A percentile compares a stretch with the other conserved stretches of the same genome.
These are phyloP conservation scores for Kuschelorhynchus macadamiae DNA, from an alignment of 2,888 invertebrate genomes.

Conservation along the genomic window DNA sequence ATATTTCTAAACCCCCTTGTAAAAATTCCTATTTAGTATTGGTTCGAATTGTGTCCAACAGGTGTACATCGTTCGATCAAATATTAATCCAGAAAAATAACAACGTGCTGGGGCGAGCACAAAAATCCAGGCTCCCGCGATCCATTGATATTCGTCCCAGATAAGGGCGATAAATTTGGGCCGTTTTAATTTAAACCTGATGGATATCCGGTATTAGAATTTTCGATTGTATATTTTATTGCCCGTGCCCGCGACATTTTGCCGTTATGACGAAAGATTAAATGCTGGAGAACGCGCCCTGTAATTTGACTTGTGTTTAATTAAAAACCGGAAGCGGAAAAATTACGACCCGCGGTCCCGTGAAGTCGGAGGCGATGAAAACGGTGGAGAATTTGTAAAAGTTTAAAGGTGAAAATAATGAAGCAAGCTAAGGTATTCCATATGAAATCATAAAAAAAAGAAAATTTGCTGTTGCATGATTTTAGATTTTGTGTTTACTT, in stretches of 20 bases:
- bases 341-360: too few species aligned
- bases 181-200: constrained; percentile 52
- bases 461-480: too few species aligned
- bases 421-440: too few species aligned
- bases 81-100: constrained; percentile 29
- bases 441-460: too few species aligned
- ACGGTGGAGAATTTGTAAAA: too few species aligned
- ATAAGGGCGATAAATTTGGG: constrained; percentile 49
- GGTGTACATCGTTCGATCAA: constrained; percentile 19
- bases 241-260: constrained; percentile 27
- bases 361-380: too few species aligned
- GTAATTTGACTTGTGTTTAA: constrained; percentile 39
- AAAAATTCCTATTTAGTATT: too few species aligned
- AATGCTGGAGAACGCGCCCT: constrained; percentile 19
- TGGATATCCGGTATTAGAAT: constrained; percentile 50
- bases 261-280: constrained; percentile 39
- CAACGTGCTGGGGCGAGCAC: constrained; percentile 23
- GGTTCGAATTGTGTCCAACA: constrained; percentile 7
- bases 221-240: constrained; percentile 49
- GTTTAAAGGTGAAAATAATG: too few species aligned
- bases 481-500: too few species aligned
- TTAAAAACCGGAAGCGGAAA: constrained; percentile 29
- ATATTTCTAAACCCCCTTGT: too few species aligned
- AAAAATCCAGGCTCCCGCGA: constrained; percentile 45
- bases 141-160: constrained; percentile 51